These are phyloP conservation scores for Cotesia congregata DNA, from an alignment of 2,888 invertebrate genomes.

Conservation along the genomic window DNA sequence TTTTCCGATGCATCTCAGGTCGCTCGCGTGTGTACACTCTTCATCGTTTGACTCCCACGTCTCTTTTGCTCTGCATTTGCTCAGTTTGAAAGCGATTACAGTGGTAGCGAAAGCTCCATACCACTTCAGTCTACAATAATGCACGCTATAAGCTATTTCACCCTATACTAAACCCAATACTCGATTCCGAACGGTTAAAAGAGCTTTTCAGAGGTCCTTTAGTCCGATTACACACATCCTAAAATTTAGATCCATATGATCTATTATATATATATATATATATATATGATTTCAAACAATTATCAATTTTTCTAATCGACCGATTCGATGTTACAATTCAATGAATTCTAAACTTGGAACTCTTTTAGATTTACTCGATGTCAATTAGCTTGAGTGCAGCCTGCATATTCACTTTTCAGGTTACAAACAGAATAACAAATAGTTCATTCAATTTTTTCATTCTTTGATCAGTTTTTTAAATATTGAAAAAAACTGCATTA, in stretches of 20 bases:
- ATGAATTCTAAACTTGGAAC: background rate
- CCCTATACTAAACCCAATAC: slow-evolving; percentile 8
- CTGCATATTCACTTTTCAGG: background rate
- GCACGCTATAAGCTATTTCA: slow-evolving; percentile 8
- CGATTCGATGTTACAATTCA: slow-evolving; percentile 10
- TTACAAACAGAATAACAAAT: no score
- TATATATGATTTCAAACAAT: background rate
- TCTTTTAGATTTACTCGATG: no score
- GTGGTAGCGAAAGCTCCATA: background rate
- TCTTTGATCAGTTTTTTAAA: no score
- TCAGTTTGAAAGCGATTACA: background rate
- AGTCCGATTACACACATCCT: slow-evolving; percentile 16
- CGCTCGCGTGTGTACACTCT: slow-evolving; percentile 16
- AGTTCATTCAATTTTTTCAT: no score
- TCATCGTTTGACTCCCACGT: slow-evolving; percentile 9
- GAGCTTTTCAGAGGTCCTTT: slow-evolving; percentile 24
- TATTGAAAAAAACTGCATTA: no score
- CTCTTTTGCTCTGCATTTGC: background rate
- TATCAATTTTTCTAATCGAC: slow-evolving; percentile 25
- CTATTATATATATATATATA: background rate
- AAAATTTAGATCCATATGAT: background rate
- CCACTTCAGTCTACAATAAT: slow-evolving; percentile 11
- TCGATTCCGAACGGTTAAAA: slow-evolving; percentile 15
- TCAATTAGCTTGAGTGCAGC: no score
- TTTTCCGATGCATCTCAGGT: slow-evolving; percentile 37